phyloP scores from a whole-genome alignment of 2,888 invertebrate genomes.

The Eristalis arbustorum region DNA sequence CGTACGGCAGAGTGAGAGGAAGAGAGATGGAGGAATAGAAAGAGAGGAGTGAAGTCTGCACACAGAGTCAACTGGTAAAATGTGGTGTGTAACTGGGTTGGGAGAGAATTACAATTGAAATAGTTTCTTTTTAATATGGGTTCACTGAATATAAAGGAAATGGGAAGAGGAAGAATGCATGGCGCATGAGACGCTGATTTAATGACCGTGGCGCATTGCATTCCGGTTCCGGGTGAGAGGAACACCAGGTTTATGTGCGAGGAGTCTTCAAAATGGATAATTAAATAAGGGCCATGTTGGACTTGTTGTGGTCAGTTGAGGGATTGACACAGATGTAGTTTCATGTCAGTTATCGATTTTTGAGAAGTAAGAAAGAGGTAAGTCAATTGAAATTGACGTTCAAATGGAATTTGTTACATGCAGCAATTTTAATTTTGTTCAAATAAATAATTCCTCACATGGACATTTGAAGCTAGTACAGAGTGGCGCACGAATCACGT shows the following conservation, averaged over 20 bases:
- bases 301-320: not conserved
- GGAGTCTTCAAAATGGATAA: constrained; percentile 15
- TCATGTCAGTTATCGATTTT: not conserved
- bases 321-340: not conserved
- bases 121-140: constrained; percentile 28
- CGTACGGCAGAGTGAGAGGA: constrained; percentile 10
- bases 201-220: constrained; percentile 1
- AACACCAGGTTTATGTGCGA: not conserved
- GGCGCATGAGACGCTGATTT: not conserved
- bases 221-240: not conserved
- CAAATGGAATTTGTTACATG: too few relatives aligned
- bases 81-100: not conserved
- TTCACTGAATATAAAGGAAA: not conserved
- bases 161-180: not conserved
- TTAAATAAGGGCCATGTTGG: not conserved
- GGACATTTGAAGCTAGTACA: too few relatives aligned
- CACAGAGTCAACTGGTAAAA: not conserved
- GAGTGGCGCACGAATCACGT: too few relatives aligned
- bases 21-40: constrained; percentile 4
- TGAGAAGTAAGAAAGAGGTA: too few relatives aligned
- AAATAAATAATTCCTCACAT: too few relatives aligned
- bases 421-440: too few relatives aligned
- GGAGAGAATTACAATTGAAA: constrained; percentile 17
- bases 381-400: too few relatives aligned
- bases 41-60: not conserved